Conservation (phyloP, 2,888 invertebrate species). For the Tachystola acroxantha region DNA sequence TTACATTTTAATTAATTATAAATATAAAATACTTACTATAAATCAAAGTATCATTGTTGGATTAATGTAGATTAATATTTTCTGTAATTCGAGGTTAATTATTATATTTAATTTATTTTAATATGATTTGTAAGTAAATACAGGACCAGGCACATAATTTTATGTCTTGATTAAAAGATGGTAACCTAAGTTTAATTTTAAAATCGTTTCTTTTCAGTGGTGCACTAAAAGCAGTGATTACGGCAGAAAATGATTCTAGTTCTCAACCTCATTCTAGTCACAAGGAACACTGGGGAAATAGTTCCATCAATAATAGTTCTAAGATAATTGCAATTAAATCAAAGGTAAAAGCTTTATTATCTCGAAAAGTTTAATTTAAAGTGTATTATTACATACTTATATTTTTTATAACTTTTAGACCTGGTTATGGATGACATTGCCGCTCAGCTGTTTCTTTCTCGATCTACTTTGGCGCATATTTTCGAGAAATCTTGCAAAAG, state of each 20-base stretch:
- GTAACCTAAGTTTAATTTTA: too few species aligned
- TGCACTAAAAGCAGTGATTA: slow-evolving; percentile 55
- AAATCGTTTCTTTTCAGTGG: too few species aligned
- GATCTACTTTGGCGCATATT: slow-evolving; percentile 64
- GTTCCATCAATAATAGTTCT: slow-evolving; percentile 21
- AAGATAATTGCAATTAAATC: slow-evolving; percentile 61
- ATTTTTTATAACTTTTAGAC: slow-evolving; percentile 56
- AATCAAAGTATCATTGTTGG: too few species aligned
- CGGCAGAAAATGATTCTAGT: slow-evolving; percentile 32
- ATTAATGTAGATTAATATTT: too few species aligned
- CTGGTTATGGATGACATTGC: slow-evolving; percentile 64
- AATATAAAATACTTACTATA: slow-evolving; percentile 12
- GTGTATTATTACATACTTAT: neutral
- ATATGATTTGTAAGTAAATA: too few species aligned
- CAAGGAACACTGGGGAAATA: slow-evolving; percentile 21
- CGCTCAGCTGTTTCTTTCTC: slow-evolving; percentile 49
- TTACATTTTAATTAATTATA: too few species aligned
- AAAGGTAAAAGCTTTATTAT: slow-evolving; percentile 40
- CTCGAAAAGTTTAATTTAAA: neutral
- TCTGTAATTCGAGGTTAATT: too few species aligned
- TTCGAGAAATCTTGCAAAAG: slow-evolving; percentile 49
- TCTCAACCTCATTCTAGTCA: slow-evolving; percentile 36
- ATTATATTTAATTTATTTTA: too few species aligned
- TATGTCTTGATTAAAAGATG: too few species aligned
- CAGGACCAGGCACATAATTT: too few species aligned